Evolutionary conservation across 30 jellyfish, hydroid and myxozoan species (phyloP).

Genomic region (Pseudorhiza aurosa): DNA sequence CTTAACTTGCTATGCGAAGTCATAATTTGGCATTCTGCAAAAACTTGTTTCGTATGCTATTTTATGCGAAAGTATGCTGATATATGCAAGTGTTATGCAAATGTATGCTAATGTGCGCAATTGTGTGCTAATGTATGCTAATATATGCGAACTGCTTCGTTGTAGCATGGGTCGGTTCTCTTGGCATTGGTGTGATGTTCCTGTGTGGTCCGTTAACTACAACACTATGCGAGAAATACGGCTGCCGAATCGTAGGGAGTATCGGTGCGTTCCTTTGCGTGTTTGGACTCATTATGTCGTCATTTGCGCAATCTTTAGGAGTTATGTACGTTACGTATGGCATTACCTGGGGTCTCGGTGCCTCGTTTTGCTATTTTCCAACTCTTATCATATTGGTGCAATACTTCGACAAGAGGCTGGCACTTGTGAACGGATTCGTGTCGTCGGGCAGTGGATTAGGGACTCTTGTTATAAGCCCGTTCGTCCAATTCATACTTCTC

Average conservation of each 20-base stretch:
- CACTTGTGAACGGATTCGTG: slow-evolving; percentile 96
- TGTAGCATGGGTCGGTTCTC: slow-evolving; percentile 96
- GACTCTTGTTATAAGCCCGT: slow-evolving; percentile 93
- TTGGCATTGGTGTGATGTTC: slow-evolving; percentile 97
- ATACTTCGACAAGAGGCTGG: slow-evolving; percentile 92
- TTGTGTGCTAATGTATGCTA: too few species aligned
- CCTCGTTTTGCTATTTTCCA: slow-evolving; percentile 97
- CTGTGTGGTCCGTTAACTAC: slow-evolving; percentile 97
- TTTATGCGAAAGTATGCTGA: not conserved
- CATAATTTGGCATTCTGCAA: not conserved
- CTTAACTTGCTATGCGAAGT: too few species aligned
- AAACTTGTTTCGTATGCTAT: not conserved
- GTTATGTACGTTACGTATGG: slow-evolving; percentile 96
- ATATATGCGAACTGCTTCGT: not conserved
- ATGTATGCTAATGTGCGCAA: not conserved
- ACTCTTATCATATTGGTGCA: slow-evolving; percentile 90
- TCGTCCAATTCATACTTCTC: slow-evolving; percentile 65
- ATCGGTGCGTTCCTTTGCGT: slow-evolving; percentile 90
- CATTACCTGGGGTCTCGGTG: slow-evolving; percentile 98
- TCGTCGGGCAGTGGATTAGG: slow-evolving; percentile 99
- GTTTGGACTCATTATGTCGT: slow-evolving; percentile 89
- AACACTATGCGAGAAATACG: slow-evolving; percentile 79
- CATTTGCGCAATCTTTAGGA: slow-evolving; percentile 80
- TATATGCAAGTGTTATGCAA: not conserved
- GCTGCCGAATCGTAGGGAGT: slow-evolving; percentile 86